Evolutionary conservation across 2,888 invertebrate genomes (phyloP).

Genomic region (Chironomus tentans): DNA sequence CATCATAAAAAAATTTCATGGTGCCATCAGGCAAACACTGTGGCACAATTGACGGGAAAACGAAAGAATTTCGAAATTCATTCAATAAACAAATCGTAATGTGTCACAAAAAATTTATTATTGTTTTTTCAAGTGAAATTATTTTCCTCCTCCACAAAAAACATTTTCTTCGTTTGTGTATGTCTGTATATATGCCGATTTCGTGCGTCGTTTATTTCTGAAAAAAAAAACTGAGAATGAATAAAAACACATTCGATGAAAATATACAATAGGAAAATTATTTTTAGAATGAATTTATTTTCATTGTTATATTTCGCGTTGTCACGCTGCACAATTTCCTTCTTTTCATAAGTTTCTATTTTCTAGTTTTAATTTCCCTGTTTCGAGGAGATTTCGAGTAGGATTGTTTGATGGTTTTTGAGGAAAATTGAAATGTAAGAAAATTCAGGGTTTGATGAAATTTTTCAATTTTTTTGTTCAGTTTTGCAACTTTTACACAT

Average conservation of each 20-base stretch:
- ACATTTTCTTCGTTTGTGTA: background rate
- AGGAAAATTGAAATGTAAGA: too few species aligned
- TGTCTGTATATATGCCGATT: background rate
- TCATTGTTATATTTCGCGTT: slow-evolving; percentile 4
- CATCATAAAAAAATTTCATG: background rate
- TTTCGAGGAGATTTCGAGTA: too few species aligned
- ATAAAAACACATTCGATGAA: background rate
- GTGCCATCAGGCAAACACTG: background rate
- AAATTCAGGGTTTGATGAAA: too few species aligned
- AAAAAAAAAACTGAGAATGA: background rate
- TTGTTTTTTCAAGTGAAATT: slow-evolving; percentile 21
- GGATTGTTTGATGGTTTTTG: too few species aligned
- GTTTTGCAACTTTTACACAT: too few species aligned
- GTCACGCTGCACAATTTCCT: slow-evolving; percentile 2
- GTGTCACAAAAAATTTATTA: slow-evolving; percentile 26
- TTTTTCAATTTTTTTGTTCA: too few species aligned
- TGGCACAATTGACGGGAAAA: background rate
- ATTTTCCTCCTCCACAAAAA: background rate
- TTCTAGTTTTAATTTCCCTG: too few species aligned
- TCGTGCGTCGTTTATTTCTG: background rate
- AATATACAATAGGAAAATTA: slow-evolving; percentile 1
- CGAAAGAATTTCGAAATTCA: background rate
- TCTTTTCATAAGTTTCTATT: background rate
- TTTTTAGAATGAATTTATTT: slow-evolving; percentile 1
- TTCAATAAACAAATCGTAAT: slow-evolving; percentile 25